These are phyloP conservation scores for Phrynocephalus vlangalii DNA, from an alignment of 2,797 vertebrate genomes.

Conservation along the genomic window DNA sequence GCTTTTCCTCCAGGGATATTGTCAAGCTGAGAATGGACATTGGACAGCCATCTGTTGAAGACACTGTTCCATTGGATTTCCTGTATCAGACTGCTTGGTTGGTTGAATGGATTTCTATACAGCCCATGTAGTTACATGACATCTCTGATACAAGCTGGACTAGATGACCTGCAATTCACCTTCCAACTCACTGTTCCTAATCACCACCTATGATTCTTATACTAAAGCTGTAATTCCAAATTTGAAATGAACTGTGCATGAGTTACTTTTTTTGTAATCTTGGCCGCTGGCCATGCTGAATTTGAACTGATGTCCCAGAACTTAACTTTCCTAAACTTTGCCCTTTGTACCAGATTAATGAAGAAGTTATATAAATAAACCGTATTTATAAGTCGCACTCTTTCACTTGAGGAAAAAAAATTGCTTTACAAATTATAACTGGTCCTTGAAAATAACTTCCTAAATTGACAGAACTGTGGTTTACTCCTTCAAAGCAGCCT, in stretches of 20 bases:
- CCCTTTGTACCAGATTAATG: not conserved
- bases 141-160: no score
- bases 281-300: no score
- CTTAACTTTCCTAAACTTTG: no score
- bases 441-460: conserved; percentile 45
- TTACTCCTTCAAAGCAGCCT: conserved; percentile 56
- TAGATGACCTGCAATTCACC: not conserved
- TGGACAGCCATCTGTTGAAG: not conserved
- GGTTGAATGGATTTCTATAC: no score
- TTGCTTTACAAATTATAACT: conserved; percentile 57
- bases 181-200: not conserved
- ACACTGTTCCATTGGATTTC: not conserved
- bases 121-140: no score
- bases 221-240: no score
- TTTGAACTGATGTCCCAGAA: no score
- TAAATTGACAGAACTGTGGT: conserved; percentile 49
- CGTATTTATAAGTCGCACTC: conserved; percentile 28
- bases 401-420: conserved; percentile 14
- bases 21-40: not conserved
- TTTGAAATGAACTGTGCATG: no score
- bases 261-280: no score
- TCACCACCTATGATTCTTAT: not conserved
- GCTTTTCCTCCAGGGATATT: not conserved
- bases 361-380: not conserved
- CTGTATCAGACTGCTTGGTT: no score